Evolutionary conservation across 2,113 vertebrate genomes (phyloP), one percentile per base, ranked within the genome.

Genomic region (Hoplias malabaricus): DNA sequence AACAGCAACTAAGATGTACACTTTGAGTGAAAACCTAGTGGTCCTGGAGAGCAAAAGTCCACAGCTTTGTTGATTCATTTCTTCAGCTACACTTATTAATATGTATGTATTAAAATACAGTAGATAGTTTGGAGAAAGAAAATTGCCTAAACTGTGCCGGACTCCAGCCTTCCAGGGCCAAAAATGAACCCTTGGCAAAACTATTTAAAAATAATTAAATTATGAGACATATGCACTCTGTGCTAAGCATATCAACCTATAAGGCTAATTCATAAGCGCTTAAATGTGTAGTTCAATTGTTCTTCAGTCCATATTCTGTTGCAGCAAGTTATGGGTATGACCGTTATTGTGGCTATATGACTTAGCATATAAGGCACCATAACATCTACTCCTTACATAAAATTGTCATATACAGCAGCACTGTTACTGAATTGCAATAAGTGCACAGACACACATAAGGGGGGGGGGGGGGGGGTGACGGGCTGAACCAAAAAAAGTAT

Each of bases 351-450:
- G 66, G 12, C 38, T 21, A 12, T 69, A 46, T 71, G 48, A 63
- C 31, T 38, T 25, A 27, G 14, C 68, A 68, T 62, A 66, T 31
- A 80, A 75, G 61, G 68, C 63, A 78, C 80, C 62, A 42, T 34
- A 66, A 59, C 25, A 42, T 36, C 19, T 12, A 13, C 1, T 13
- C 2, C 13, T 36, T 7, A 12, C 31, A 29, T 3, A n/a, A 25
- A 33, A 56, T 12, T n/a, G 50, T 36, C 9, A 62, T 12, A 40
- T n/a, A 27, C 57, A 31, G 57, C 11, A 70, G 50, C 50, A 56
- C 36, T 53, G 29, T 2, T 11, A 23, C 21, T 43, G 10, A 23
- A 43, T 27, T 38, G 33, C 25, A 68, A 16, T 16, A 61, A 23
- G 8, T n/a, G n/a, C n/a, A n/a, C 42, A 27, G 59, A 48, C 11